Evolutionary conservation across 2,113 vertebrate species (phyloP).

Genomic region (Phaetusa simplex): DNA sequence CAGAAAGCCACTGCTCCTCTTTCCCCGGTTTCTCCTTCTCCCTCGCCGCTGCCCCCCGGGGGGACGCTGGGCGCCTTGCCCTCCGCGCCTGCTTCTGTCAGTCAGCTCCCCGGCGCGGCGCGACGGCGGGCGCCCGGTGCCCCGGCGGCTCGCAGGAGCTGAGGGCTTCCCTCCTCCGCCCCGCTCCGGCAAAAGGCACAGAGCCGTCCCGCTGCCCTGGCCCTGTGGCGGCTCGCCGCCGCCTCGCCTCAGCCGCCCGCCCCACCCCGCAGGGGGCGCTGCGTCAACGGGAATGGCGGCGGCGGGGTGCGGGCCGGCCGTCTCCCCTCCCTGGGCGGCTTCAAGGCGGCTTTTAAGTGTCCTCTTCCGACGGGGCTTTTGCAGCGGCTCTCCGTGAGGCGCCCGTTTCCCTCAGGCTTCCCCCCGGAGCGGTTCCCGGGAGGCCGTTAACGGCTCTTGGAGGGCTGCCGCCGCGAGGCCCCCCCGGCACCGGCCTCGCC

Average conservation of each 20-base stretch:
- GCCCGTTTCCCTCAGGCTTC: fast-evolving
- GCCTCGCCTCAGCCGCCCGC: neutral
- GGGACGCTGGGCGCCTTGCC: neutral
- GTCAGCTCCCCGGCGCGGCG: neutral
- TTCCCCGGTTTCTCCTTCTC: neutral
- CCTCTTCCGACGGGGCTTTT: neutral
- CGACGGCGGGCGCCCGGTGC: neutral
- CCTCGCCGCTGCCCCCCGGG: neutral
- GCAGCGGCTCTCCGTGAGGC: neutral
- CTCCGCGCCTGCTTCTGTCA: neutral
- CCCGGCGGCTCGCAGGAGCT: neutral
- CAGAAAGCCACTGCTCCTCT: neutral
- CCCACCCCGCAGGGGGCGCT: constrained; percentile 49
- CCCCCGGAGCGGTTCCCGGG: too few relatives aligned
- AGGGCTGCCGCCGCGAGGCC: too few relatives aligned
- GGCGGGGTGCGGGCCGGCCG: neutral
- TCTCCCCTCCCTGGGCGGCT: too few relatives aligned
- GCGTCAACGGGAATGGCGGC: neutral
- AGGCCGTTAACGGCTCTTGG: neutral
- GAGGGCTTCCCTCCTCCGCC: neutral
- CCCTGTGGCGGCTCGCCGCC: neutral
- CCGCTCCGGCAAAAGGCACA: neutral
- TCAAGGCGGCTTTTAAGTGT: too few relatives aligned
- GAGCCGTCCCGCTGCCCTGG: fast-evolving
- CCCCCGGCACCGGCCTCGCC: neutral